Base-by-base conservation (phyloP, 2,888 invertebrate species). In the Caenorhabditis wallacei region DNA sequence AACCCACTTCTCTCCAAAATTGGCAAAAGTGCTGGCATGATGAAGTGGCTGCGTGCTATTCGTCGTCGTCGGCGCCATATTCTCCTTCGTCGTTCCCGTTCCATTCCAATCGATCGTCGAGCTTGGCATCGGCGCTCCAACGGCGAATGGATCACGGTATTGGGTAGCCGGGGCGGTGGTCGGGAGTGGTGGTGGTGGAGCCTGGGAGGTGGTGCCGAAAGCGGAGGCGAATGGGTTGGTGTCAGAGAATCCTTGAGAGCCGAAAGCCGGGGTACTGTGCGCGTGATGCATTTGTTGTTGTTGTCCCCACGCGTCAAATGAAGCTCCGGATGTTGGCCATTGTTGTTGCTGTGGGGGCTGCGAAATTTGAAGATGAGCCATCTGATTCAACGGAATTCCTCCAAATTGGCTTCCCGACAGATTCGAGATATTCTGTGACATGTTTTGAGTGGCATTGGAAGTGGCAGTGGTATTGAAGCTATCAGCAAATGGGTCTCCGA, bases 161-260 rank as follows among this genome's bases (percentile, higher is more conserved):
- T 63, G 61, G 4, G 30, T 20, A 13, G 70, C 24, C 7, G 71
- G 30, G 20, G 70, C 71, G 16, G 70, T 71, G 5, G 64, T 18
- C 40, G 63, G 70, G 24, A 51, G 56, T 51, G 30, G 57, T 26
- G 18, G 57, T 20, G 18, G 56, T 13, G 74, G 57, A n/a, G 72
- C 61, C 3, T 3, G 11, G n/a, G 8, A 18, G 20, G 54, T 54
- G n/a, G n/a, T n/a, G n/a, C n/a, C n/a, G n/a, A n/a, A n/a, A 11
- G 84, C 84, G 2, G 83, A 18, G 8, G 87, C 88, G 63, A 88
- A 88, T 46, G 88, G 88, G 79, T 90, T 90, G 18, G 90, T 89
- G 24, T 85, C 84, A 71, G 88, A 80, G 70, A 88, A 84, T 4
- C 54, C 64, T 18, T 61, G 61, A 5, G 71, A 51, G 11, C 64